phyloP scores from a whole-genome alignment of 2,888 invertebrate genomes.

The Trimorus sp. region DNA sequence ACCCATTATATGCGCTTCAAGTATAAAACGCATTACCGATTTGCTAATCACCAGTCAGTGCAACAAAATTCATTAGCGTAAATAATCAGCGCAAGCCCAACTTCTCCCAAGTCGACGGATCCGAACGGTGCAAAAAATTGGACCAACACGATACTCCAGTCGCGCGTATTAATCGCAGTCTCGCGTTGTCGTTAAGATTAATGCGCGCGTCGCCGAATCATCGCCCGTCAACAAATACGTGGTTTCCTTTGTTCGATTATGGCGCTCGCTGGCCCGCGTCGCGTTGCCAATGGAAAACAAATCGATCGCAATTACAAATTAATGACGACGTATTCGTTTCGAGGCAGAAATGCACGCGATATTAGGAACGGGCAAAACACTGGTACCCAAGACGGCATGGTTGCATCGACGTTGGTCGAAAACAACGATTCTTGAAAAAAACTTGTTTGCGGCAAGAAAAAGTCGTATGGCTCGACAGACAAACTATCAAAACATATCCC shows the following conservation, averaged over 20 bases:
- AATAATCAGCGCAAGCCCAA: no score
- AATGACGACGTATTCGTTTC: slow-evolving; percentile 52
- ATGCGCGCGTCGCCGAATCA: not conserved
- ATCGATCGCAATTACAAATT: slow-evolving; percentile 57
- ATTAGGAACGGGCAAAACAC: slow-evolving; percentile 47
- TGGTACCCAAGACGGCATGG: slow-evolving; percentile 35
- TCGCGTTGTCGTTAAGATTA: slow-evolving; percentile 24
- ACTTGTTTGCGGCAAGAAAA: no score
- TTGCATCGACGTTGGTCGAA: slow-evolving; percentile 27
- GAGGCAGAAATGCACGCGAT: slow-evolving; percentile 34
- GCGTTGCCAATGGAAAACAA: slow-evolving; percentile 58
- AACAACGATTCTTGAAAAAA: slow-evolving; percentile 14
- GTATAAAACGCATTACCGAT: no score
- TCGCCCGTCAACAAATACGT: slow-evolving; percentile 36
- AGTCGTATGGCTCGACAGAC: no score
- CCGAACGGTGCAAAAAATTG: not conserved
- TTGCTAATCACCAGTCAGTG: no score
- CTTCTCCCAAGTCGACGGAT: no score
- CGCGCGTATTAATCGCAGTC: not conserved
- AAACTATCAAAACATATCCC: no score
- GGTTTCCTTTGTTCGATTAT: slow-evolving; percentile 53
- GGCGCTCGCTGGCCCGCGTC: slow-evolving; percentile 11
- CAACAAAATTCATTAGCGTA: no score
- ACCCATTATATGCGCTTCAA: no score
- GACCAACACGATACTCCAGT: not conserved